Percentiles rank a stretch among this genome's conserved stretches.
phyloP scores from a whole-genome alignment of 2,888 invertebrate genomes.

The Scaptomyza polygonia region DNA sequence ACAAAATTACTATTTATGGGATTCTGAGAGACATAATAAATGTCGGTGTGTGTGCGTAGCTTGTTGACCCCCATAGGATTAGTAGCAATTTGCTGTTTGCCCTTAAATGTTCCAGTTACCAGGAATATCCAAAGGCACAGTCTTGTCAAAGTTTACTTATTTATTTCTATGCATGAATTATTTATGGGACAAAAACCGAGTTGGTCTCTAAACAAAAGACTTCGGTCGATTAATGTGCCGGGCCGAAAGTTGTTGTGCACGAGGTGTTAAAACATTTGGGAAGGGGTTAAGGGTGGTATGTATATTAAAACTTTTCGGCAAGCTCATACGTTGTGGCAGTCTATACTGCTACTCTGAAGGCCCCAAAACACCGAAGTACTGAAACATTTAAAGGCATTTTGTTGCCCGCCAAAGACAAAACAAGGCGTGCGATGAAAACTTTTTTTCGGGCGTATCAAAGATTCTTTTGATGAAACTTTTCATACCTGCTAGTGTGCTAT shows the following conservation, averaged over 20 bases:
- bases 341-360: not conserved
- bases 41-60: conserved; percentile 11
- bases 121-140: conserved; percentile 21
- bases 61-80: conserved; percentile 60
- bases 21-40: conserved; percentile 38
- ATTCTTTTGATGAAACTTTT: conserved; percentile 48
- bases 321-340: conserved; percentile 23
- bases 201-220: conserved; percentile 35
- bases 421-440: conserved; percentile 42
- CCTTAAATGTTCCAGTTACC: conserved; percentile 13
- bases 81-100: conserved; percentile 60
- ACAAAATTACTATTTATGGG: conserved; percentile 75
- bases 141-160: conserved; percentile 65
- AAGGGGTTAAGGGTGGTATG: not conserved
- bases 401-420: conserved; percentile 10
- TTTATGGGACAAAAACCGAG: conserved; percentile 60
- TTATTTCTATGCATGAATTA: conserved; percentile 75
- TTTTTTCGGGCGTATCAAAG: conserved; percentile 36
- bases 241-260: conserved; percentile 29
- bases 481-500: conserved; percentile 21
- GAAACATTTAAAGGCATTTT: conserved; percentile 28
- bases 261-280: conserved; percentile 24
- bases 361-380: not conserved
- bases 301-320: conserved; percentile 58
- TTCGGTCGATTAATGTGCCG: conserved; percentile 43